Evolutionary conservation across 2,888 invertebrate genomes (phyloP).

Genomic region (Minunthozetes semirufus): DNA sequence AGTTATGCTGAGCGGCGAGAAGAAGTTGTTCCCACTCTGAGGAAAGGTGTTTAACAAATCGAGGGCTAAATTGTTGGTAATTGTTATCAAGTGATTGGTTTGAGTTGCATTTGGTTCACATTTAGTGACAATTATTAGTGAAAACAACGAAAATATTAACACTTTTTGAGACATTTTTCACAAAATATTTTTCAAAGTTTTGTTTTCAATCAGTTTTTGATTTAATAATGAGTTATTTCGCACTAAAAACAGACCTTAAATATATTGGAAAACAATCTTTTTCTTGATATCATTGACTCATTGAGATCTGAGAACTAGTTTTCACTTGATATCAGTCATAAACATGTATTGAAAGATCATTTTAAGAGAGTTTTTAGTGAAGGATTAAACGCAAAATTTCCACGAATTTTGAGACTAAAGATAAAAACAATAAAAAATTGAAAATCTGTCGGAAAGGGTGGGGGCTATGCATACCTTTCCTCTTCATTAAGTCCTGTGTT

Average conservation of each 20-base stretch:
- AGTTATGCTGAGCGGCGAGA: slow-evolving; percentile 11
- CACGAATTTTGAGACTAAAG: background rate
- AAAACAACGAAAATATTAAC: background rate
- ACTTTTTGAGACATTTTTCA: background rate
- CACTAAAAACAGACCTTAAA: no score
- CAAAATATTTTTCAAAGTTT: background rate
- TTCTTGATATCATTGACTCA: no score
- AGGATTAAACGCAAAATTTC: slow-evolving; percentile 3
- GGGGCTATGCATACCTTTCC: no score
- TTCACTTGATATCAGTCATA: background rate
- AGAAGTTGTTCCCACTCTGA: background rate
- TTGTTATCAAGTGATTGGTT: background rate
- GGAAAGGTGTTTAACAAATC: slow-evolving; percentile 11
- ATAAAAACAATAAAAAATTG: background rate
- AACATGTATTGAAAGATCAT: background rate
- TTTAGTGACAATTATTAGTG: background rate
- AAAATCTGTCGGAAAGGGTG: background rate
- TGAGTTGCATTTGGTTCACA: background rate
- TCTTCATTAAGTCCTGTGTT: no score
- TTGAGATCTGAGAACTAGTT: no score
- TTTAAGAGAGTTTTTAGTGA: background rate
- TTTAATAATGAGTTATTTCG: no score
- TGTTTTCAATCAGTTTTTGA: background rate
- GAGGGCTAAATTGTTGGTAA: background rate
- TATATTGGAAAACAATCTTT: no score